phyloP scores from a whole-genome alignment of 2,113 vertebrate genomes.

The Brevimyrus niger region DNA sequence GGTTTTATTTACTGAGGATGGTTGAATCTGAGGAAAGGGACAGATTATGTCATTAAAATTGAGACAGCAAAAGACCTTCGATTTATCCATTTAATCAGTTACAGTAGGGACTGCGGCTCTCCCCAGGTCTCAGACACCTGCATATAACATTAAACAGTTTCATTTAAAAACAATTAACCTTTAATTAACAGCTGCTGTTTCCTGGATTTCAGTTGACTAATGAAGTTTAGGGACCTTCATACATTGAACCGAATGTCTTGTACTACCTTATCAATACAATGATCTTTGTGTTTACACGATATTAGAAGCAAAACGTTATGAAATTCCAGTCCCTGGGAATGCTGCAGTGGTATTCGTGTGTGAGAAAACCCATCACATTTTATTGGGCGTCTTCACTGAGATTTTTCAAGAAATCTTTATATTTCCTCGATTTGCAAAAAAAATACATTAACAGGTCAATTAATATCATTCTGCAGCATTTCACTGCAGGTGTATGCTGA shows the following conservation, averaged over 20 bases:
- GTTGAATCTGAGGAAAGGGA: background rate
- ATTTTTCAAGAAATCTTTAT: background rate
- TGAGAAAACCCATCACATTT: background rate
- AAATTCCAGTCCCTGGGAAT: constrained; percentile 1
- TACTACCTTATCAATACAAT: background rate
- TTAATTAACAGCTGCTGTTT: background rate
- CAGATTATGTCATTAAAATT: background rate
- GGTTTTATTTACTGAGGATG: background rate
- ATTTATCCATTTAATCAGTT: background rate
- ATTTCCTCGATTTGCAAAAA: background rate
- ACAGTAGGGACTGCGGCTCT: background rate
- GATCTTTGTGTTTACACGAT: background rate
- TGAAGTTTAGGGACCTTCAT: background rate
- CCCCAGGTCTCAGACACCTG: background rate
- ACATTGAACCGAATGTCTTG: background rate
- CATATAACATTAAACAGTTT: background rate
- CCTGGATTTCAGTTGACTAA: background rate
- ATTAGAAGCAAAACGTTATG: background rate
- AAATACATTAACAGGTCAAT: background rate
- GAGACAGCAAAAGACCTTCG: background rate
- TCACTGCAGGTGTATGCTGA: background rate
- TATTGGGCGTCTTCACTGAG: background rate
- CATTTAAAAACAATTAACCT: background rate
- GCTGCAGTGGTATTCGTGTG: background rate
- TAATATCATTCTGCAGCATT: background rate